Evolutionary conservation across 2,797 vertebrate species (phyloP).

Genomic region (Brachyalestes nurse): DNA sequence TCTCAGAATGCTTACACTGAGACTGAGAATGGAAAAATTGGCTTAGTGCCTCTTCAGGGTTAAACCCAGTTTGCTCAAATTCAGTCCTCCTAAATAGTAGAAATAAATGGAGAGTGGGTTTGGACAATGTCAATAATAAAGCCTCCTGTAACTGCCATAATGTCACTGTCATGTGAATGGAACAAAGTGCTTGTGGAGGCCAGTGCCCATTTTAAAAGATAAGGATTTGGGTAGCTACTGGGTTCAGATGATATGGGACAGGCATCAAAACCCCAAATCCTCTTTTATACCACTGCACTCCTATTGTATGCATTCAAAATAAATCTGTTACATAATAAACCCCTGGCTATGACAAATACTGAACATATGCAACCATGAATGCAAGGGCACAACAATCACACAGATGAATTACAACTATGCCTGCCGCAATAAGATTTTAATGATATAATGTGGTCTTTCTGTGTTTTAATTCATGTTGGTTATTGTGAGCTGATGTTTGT

Average conservation of each 20-base stretch:
- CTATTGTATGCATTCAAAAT: constrained; percentile 41
- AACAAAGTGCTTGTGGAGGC: not conserved
- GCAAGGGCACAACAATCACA: constrained; percentile 2
- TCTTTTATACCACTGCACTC: constrained; percentile 31
- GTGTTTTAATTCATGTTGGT: too few relatives aligned
- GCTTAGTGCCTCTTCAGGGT: not conserved
- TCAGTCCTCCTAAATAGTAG: not conserved
- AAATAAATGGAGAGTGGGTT: not conserved
- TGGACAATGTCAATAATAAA: not conserved
- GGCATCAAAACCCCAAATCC: constrained; percentile 38
- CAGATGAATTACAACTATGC: not conserved
- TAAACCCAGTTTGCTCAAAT: not conserved
- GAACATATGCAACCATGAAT: not conserved
- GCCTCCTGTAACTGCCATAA: not conserved
- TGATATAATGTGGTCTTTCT: too few relatives aligned
- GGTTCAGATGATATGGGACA: constrained; percentile 12
- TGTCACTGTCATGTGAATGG: constrained; percentile 8
- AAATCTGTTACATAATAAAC: constrained; percentile 45
- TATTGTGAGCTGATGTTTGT: too few relatives aligned
- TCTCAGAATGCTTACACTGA: not conserved
- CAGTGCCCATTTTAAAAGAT: constrained; percentile 13
- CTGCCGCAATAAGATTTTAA: too few relatives aligned
- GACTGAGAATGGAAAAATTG: not conserved
- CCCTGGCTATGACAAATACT: not conserved
- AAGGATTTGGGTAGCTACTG: constrained; percentile 10